These are phyloP conservation scores for Metellina segmentata DNA, from an alignment of 2,888 invertebrate species.

Conservation along the genomic window DNA sequence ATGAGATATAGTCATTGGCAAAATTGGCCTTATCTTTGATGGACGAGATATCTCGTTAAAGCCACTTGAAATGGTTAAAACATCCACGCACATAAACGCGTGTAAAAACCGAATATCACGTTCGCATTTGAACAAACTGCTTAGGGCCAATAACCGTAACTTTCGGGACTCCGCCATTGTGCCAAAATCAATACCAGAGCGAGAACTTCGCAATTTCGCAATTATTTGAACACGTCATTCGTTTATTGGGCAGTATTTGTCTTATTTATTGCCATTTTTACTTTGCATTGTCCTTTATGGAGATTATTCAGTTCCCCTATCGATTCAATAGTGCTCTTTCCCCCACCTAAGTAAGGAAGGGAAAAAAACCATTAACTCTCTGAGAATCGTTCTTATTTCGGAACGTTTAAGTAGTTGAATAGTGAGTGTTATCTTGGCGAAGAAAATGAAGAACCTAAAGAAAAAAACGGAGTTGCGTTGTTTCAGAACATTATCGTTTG, in stretches of 20 bases:
- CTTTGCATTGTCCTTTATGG: slow-evolving; percentile 11
- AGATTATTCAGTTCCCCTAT: not conserved
- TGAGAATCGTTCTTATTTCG: slow-evolving; percentile 8
- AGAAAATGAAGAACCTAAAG: not conserved
- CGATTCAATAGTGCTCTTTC: not conserved
- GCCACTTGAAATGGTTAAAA: too few species aligned
- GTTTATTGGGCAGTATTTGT: slow-evolving; percentile 16
- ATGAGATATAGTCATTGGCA: too few species aligned
- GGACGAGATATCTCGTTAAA: too few species aligned
- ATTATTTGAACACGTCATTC: slow-evolving; percentile 26
- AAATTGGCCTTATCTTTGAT: too few species aligned
- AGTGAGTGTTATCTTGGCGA: slow-evolving; percentile 10
- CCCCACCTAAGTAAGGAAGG: not conserved
- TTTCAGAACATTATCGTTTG: slow-evolving; percentile 13
- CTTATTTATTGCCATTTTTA: slow-evolving; percentile 28
- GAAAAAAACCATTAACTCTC: slow-evolving; percentile 26
- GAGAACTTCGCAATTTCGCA: not conserved
- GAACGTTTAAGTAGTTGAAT: slow-evolving; percentile 28
- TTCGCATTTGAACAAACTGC: not conserved
- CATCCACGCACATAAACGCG: too few species aligned
- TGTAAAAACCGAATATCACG: not conserved
- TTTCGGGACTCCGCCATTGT: not conserved
- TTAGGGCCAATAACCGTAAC: not conserved
- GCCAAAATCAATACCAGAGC: not conserved
- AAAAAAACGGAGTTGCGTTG: slow-evolving; percentile 1